Evolutionary conservation across 2,113 vertebrate genomes (phyloP).

Genomic region (Morone chrysops): DNA sequence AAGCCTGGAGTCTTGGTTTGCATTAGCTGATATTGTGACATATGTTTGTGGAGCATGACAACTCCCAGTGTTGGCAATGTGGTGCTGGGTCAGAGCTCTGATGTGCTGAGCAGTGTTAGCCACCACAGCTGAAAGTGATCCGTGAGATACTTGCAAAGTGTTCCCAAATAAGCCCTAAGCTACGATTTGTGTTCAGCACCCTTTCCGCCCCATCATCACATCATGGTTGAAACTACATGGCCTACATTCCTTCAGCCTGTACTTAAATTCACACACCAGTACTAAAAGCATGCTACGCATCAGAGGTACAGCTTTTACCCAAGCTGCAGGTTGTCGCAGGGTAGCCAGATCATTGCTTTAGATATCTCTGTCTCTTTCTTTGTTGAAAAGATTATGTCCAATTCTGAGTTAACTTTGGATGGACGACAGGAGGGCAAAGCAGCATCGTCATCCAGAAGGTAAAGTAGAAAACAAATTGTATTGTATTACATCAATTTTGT

Average conservation of each 20-base stretch:
- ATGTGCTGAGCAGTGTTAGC: conserved; percentile 25
- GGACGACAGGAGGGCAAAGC: neutral
- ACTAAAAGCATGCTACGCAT: neutral
- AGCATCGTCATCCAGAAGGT: neutral
- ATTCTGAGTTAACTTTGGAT: conserved; percentile 9
- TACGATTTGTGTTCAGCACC: conserved; percentile 38
- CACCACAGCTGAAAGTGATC: conserved; percentile 12
- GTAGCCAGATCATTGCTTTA: neutral
- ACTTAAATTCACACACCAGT: neutral
- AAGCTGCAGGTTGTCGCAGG: conserved; percentile 17
- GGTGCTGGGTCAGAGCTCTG: conserved; percentile 25
- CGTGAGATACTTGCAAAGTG: conserved; percentile 22
- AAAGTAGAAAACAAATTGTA: neutral
- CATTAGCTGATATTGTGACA: neutral
- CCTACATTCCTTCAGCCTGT: conserved; percentile 1
- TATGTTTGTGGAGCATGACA: conserved; percentile 20
- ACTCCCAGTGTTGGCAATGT: conserved; percentile 3
- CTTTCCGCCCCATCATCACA: neutral
- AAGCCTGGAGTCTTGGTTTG: neutral
- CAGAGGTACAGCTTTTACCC: conserved; percentile 1
- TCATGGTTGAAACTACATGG: neutral
- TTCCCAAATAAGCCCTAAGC: conserved; percentile 22
- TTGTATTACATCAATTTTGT: neutral
- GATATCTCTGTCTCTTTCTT: neutral
- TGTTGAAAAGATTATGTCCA: conserved; percentile 2